These are phyloP conservation scores for Coptotermes formosanus DNA, from an alignment of 1,140 invertebrate genomes.

Conservation along the genomic window DNA sequence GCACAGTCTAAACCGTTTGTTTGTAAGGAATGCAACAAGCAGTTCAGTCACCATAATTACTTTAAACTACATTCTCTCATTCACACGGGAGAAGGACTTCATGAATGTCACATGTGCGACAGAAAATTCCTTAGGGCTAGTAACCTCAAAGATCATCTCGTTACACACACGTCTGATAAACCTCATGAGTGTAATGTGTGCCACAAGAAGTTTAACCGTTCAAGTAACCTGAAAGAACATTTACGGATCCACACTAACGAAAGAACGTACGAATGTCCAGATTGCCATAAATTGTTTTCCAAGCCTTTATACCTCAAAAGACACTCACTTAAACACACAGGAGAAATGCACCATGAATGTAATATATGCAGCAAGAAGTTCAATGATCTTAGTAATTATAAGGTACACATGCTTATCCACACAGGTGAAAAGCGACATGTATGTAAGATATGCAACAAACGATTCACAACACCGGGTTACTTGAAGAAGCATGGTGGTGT, in stretches of 20 bases:
- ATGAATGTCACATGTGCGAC: no score
- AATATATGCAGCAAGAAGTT: background rate
- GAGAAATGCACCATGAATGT: background rate
- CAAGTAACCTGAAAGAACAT: background rate
- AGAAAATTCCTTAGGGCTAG: no score
- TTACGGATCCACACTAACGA: background rate
- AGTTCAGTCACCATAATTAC: no score
- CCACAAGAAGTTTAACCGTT: background rate
- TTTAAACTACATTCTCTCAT: no score
- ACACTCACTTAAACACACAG: conserved; percentile 8
- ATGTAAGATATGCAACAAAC: background rate
- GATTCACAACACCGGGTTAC: background rate
- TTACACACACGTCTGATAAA: background rate
- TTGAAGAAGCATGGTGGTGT: background rate
- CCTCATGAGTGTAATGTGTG: background rate
- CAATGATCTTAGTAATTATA: background rate
- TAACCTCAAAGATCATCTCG: no score
- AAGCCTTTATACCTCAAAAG: background rate
- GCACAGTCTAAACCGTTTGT: no score
- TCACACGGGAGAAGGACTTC: no score
- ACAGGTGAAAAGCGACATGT: conserved; percentile 11
- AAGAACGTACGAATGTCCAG: background rate
- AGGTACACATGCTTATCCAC: conserved; percentile 6
- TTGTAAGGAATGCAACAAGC: no score
- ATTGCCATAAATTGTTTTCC: background rate